Evolutionary conservation across 2,797 vertebrate genomes (phyloP).

Genomic region (Notamacropus eugenii): DNA sequence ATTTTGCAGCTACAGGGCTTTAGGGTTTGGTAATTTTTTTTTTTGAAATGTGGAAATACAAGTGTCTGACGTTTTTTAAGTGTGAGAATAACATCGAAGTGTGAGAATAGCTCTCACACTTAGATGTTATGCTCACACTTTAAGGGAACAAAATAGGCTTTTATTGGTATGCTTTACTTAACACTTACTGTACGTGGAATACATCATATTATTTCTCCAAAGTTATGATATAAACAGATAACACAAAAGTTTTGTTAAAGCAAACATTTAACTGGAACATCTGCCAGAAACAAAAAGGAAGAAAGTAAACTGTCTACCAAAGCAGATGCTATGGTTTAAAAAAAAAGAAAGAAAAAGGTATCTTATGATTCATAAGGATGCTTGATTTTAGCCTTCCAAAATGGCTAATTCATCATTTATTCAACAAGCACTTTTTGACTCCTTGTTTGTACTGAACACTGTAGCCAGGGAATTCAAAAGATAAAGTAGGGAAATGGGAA

Average conservation of each 20-base stretch:
- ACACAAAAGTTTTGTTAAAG: slow-evolving; percentile 64
- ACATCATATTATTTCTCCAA: slow-evolving; percentile 58
- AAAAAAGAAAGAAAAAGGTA: not conserved
- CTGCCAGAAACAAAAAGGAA: slow-evolving; percentile 59
- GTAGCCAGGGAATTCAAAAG: not conserved
- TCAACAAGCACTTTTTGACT: not conserved
- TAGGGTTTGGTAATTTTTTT: slow-evolving; percentile 26
- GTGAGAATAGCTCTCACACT: slow-evolving; percentile 74
- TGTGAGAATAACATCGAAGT: slow-evolving; percentile 76
- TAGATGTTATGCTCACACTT: slow-evolving; percentile 74
- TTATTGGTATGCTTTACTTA: slow-evolving; percentile 65
- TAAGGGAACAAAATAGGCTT: slow-evolving; percentile 67
- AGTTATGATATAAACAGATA: slow-evolving; percentile 69
- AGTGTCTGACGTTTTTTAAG: slow-evolving; percentile 66
- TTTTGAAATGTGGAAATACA: slow-evolving; percentile 63
- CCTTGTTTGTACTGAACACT: not conserved
- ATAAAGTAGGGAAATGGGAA: not conserved
- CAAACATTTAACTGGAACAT: slow-evolving; percentile 59
- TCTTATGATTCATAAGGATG: slow-evolving; percentile 14
- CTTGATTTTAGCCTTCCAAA: not conserved
- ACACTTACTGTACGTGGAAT: slow-evolving; percentile 69
- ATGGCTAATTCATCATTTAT: not conserved
- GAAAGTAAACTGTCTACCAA: slow-evolving; percentile 35
- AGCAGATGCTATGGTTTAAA: not conserved
- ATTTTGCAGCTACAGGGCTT: slow-evolving; percentile 48